Evolutionary conservation across 1,140 invertebrate species (phyloP).

Genomic region (Bombus impatiens): DNA sequence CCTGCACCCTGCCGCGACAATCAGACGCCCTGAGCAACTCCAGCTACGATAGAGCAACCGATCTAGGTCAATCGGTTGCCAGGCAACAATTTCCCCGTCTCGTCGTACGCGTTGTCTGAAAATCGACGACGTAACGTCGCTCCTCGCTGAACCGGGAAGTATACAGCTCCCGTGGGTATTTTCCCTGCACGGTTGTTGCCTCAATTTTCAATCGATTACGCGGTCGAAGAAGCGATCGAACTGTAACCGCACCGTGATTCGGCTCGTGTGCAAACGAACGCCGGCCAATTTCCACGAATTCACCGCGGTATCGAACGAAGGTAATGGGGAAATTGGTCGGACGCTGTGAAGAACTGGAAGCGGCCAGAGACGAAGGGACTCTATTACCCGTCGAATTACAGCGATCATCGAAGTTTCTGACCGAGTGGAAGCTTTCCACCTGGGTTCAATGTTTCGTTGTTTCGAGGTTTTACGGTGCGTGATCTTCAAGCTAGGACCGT

Average conservation of each 20-base stretch:
- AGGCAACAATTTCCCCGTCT: conserved; percentile 59
- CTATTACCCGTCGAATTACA: too few species aligned
- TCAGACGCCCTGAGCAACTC: conserved; percentile 53
- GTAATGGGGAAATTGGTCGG: background rate
- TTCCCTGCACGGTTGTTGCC: background rate
- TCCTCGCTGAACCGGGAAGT: conserved; percentile 29
- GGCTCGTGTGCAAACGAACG: background rate
- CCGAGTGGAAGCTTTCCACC: too few species aligned
- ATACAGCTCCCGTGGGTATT: background rate
- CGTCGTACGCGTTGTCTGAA: conserved; percentile 63
- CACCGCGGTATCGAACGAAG: background rate
- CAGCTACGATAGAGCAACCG: conserved; percentile 29
- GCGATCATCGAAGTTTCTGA: too few species aligned
- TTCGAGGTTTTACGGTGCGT: too few species aligned
- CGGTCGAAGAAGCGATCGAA: conserved; percentile 18
- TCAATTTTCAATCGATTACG: conserved; percentile 36
- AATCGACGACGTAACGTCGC: conserved; percentile 32
- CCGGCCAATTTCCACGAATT: background rate
- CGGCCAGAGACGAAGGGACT: too few species aligned
- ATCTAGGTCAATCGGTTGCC: conserved; percentile 73
- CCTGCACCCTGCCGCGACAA: conserved; percentile 43
- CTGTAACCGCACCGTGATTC: background rate
- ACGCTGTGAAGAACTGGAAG: too few species aligned
- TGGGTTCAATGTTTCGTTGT: too few species aligned
- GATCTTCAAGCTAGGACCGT: too few species aligned